Evolutionary conservation across 1,140 invertebrate genomes (phyloP).

Genomic region (Hyphantria cunea): DNA sequence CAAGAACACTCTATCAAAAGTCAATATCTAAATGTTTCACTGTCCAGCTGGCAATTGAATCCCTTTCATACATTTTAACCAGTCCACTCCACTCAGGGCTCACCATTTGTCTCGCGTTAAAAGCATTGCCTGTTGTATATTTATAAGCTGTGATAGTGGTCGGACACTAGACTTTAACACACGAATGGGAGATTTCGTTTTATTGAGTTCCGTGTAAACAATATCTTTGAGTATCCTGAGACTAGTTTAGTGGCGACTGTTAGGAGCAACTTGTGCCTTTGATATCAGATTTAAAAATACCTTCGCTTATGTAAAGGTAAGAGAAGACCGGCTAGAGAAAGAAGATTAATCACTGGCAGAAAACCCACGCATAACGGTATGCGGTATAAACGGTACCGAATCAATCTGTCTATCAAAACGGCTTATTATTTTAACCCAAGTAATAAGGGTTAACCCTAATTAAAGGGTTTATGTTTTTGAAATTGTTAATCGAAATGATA

Average conservation of each 20-base stretch:
- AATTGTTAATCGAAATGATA: too few relatives aligned
- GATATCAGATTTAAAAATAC: too few relatives aligned
- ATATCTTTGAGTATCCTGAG: slow-evolving; percentile 1
- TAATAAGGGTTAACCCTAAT: too few relatives aligned
- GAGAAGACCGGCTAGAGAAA: too few relatives aligned
- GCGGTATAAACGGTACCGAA: too few relatives aligned
- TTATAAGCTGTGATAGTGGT: slow-evolving; percentile 56
- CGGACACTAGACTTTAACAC: slow-evolving; percentile 16
- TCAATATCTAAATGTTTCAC: slow-evolving; percentile 9
- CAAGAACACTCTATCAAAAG: slow-evolving; percentile 9
- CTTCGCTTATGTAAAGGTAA: too few relatives aligned
- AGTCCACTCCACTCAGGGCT: slow-evolving; percentile 38
- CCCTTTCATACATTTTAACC: slow-evolving; percentile 70
- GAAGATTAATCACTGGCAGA: too few relatives aligned
- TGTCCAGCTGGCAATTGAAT: not conserved
- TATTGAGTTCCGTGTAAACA: slow-evolving; percentile 19
- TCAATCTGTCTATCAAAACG: too few relatives aligned
- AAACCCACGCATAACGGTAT: too few relatives aligned
- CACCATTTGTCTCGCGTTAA: slow-evolving; percentile 71
- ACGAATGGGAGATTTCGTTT: slow-evolving; percentile 15
- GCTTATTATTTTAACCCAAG: too few relatives aligned
- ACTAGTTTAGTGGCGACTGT: not conserved
- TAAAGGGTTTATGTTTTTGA: too few relatives aligned
- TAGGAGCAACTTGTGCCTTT: not conserved
- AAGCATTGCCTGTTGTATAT: slow-evolving; percentile 79